Conservation (phyloP, 2,797 vertebrate species). For the Esox masquinongy region DNA sequence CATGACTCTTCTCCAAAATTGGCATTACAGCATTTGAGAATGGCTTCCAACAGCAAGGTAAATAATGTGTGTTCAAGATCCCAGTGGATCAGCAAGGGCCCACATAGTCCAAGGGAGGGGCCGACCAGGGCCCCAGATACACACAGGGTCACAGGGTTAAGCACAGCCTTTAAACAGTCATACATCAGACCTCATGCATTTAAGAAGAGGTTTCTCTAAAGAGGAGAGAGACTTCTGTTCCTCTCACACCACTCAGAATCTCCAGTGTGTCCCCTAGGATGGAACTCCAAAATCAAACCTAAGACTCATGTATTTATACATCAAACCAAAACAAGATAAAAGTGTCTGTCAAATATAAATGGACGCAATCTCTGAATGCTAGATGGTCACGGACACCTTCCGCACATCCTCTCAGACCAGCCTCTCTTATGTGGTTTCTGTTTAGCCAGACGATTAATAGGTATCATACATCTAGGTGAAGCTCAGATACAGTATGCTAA, state of each 20-base stretch:
- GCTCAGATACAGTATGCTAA: too few species aligned
- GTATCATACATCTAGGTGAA: too few species aligned
- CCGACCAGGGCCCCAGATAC: too few species aligned
- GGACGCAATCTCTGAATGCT: too few species aligned
- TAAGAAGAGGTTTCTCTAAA: not conserved
- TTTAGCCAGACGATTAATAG: too few species aligned
- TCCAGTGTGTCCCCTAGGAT: not conserved
- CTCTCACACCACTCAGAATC: not conserved
- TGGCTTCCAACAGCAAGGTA: constrained; percentile 15
- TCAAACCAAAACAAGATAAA: not conserved
- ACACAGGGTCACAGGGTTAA: not conserved
- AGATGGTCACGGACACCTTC: too few species aligned
- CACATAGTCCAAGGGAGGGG: not conserved
- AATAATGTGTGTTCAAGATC: constrained; percentile 18
- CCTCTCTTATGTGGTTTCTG: too few species aligned
- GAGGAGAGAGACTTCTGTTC: not conserved
- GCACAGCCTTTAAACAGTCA: not conserved
- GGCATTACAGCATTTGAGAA: not conserved
- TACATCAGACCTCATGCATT: not conserved
- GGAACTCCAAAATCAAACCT: not conserved
- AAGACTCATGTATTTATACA: not conserved
- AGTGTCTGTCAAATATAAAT: not conserved
- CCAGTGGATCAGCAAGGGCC: not conserved
- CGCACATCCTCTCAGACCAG: too few species aligned
- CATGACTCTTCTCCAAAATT: not conserved